Conservation (phyloP, 2,888 invertebrate genomes). For the Sclerodermus sp. region DNA sequence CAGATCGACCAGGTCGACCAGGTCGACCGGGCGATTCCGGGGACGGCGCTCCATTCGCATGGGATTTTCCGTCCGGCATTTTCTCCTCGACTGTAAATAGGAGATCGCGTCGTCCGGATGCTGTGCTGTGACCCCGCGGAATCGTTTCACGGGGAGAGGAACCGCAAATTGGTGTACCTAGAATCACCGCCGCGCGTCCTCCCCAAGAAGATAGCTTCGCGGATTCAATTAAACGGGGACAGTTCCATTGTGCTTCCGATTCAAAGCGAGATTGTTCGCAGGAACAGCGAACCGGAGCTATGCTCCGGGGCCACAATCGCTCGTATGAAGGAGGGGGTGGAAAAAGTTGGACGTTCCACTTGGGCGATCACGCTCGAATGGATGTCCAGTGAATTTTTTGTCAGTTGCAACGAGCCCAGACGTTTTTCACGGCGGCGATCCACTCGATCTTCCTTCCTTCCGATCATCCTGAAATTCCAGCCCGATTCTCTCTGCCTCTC, state of each 20-base stretch:
- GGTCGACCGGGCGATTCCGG: too few species aligned
- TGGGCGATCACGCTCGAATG: neutral
- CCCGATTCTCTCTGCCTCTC: neutral
- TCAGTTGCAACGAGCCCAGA: neutral
- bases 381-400: neutral
- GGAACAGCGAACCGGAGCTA: neutral
- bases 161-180: too few species aligned
- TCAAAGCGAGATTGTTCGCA: neutral
- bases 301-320: too few species aligned
- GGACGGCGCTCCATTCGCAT: too few species aligned
- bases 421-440: neutral
- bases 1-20: too few species aligned
- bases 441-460: constrained; percentile 1
- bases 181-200: neutral
- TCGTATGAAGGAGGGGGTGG: neutral
- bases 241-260: neutral
- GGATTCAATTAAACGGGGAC: constrained; percentile 3
- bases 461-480: neutral
- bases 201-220: neutral
- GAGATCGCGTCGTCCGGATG: too few species aligned
- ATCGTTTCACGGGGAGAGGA: too few species aligned
- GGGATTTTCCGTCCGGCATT: too few species aligned
- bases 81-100: too few species aligned
- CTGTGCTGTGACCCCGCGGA: too few species aligned
- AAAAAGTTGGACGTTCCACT: neutral